These are phyloP conservation scores for Unio pictorum DNA, from an alignment of 2,888 invertebrate species.

Conservation along the genomic window DNA sequence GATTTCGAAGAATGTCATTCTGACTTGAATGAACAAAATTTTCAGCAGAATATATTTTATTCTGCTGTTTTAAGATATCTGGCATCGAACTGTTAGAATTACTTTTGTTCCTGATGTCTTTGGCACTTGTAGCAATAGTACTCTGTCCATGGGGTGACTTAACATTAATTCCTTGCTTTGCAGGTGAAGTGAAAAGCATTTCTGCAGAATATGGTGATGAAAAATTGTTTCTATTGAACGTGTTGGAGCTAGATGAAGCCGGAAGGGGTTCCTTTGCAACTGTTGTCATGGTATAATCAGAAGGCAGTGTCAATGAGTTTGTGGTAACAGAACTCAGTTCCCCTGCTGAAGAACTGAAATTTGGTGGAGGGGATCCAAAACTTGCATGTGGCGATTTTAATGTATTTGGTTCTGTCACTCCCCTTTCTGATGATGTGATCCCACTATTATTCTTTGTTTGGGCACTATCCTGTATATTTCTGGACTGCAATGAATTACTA, in stretches of 20 bases:
- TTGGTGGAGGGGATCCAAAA: too few species aligned
- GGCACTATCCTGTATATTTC: too few species aligned
- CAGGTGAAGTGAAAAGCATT: conserved; percentile 36
- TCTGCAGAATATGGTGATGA: conserved; percentile 45
- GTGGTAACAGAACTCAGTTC: too few species aligned
- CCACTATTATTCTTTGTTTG: too few species aligned
- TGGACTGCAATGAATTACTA: too few species aligned
- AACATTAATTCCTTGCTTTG: conserved; percentile 17
- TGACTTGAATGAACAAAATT: conserved; percentile 57
- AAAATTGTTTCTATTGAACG: conserved; percentile 11
- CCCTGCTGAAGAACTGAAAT: too few species aligned
- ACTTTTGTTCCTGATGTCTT: neutral
- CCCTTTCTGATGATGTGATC: too few species aligned
- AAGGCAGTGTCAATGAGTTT: too few species aligned
- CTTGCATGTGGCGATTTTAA: too few species aligned
- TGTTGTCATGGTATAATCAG: too few species aligned
- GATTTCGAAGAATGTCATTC: conserved; percentile 25
- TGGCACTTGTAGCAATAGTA: neutral
- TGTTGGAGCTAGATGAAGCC: conserved; percentile 3
- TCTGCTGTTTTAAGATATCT: conserved; percentile 19
- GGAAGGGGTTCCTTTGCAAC: conserved; percentile 3
- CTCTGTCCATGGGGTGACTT: conserved; percentile 30
- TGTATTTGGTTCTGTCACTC: too few species aligned
- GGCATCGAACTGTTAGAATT: conserved; percentile 16
- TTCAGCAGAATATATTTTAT: conserved; percentile 57